Conservation (phyloP, 2,888 invertebrate species). For the Ceraclea dissimilis region DNA sequence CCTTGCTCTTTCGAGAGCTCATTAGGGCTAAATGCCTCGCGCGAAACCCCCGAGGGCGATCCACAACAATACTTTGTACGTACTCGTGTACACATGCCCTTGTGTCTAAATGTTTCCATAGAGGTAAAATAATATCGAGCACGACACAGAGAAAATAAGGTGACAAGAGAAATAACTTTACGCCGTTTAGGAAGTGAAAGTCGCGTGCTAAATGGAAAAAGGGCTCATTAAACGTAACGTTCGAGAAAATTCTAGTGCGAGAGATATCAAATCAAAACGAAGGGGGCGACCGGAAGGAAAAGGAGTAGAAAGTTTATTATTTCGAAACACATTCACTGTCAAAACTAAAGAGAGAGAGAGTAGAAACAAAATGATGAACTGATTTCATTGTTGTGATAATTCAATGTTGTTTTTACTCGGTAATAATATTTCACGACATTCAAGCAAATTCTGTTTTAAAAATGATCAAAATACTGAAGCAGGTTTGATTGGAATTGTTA, state of each 20-base stretch:
- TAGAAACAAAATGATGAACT: too few species aligned
- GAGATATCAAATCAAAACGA: neutral
- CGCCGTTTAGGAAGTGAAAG: neutral
- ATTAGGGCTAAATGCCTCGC: neutral
- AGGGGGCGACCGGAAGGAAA: too few species aligned
- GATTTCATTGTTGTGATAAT: too few species aligned
- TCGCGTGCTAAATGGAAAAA: neutral
- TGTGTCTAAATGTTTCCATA: neutral
- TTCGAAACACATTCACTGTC: too few species aligned
- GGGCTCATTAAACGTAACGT: conserved; percentile 1
- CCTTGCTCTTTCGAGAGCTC: neutral
- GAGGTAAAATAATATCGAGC: neutral
- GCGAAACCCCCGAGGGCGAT: neutral
- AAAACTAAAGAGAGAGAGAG: too few species aligned
- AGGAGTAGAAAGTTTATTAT: too few species aligned
- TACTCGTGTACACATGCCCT: neutral
- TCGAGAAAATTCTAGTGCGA: neutral
- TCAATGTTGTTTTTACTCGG: too few species aligned
- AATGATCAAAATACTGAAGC: too few species aligned
- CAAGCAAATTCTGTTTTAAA: too few species aligned
- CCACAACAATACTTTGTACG: neutral
- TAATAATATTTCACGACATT: too few species aligned
- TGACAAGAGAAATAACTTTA: neutral
- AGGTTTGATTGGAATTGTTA: too few species aligned
- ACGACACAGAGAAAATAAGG: neutral